phyloP scores from a whole-genome alignment of 2,888 invertebrate genomes.

The Idaea aversata region DNA sequence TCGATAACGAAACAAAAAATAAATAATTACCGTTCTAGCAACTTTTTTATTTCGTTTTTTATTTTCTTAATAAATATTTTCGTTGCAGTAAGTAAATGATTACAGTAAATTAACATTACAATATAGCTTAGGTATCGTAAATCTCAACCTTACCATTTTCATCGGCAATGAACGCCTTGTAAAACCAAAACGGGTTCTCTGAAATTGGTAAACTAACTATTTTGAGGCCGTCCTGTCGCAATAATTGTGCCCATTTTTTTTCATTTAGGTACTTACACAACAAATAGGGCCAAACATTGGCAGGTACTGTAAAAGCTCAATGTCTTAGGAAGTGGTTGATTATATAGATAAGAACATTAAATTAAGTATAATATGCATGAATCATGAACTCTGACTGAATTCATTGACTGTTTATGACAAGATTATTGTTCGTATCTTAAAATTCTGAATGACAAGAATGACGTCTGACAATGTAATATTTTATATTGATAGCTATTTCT shows the following conservation, averaged over 20 bases:
- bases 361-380: too few species aligned
- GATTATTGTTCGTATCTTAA: too few species aligned
- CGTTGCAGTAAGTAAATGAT: too few species aligned
- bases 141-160: not conserved
- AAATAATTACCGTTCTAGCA: not conserved
- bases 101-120: too few species aligned
- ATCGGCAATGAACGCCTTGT: not conserved
- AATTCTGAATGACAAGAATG: too few species aligned
- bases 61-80: too few species aligned
- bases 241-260: conserved; percentile 3
- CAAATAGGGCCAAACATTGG: not conserved
- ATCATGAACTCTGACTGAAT: too few species aligned
- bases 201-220: not conserved
- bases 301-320: not conserved
- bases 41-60: too few species aligned
- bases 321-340: not conserved
- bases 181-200: not conserved
- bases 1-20: not conserved
- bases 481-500: too few species aligned
- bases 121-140: too few species aligned
- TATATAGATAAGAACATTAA: not conserved
- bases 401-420: too few species aligned
- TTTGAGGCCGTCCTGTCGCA: not conserved
- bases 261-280: not conserved
- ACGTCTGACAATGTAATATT: too few species aligned